These are phyloP conservation scores for Caenorhabditis auriculariae DNA, from an alignment of 2,888 invertebrate species.

Conservation along the genomic window DNA sequence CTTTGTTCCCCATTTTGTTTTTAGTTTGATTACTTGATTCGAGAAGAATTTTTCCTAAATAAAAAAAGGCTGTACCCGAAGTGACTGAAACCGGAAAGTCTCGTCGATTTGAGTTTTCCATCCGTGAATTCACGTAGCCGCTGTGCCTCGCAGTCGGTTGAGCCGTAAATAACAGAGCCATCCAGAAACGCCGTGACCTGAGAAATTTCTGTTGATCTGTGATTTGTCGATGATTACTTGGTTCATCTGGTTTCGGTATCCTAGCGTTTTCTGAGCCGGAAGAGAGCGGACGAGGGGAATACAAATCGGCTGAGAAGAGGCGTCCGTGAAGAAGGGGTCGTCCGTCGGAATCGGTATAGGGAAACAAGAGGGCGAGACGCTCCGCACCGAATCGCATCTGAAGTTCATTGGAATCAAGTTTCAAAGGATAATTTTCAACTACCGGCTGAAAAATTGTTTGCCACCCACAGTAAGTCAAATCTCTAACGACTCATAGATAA, in stretches of 20 bases:
- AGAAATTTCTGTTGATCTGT: slow-evolving; percentile 64
- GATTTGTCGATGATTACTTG: slow-evolving; percentile 28
- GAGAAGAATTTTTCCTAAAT: too few relatives aligned
- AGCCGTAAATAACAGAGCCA: slow-evolving; percentile 61
- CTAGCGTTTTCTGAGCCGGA: slow-evolving; percentile 73
- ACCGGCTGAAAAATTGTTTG: too few relatives aligned
- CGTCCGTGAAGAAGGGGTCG: slow-evolving; percentile 82
- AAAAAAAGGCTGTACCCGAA: neutral
- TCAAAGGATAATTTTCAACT: neutral
- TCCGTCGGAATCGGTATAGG: slow-evolving; percentile 85
- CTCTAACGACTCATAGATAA: neutral
- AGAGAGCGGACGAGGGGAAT: slow-evolving; percentile 79
- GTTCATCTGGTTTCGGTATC: slow-evolving; percentile 73
- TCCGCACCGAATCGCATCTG: slow-evolving; percentile 79
- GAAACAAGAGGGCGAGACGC: slow-evolving; percentile 89
- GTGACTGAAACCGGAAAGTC: too few relatives aligned
- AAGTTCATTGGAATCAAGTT: slow-evolving; percentile 9
- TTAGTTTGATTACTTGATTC: too few relatives aligned
- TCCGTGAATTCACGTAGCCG: slow-evolving; percentile 49
- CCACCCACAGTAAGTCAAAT: too few relatives aligned
- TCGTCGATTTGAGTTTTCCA: slow-evolving; percentile 53
- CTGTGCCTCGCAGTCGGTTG: slow-evolving; percentile 55
- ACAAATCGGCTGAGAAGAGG: slow-evolving; percentile 65
- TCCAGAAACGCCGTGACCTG: slow-evolving; percentile 72
- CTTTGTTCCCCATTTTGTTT: too few relatives aligned